phyloP scores from a whole-genome alignment of 2,113 vertebrate species.

The Copsychus sechellarum region DNA sequence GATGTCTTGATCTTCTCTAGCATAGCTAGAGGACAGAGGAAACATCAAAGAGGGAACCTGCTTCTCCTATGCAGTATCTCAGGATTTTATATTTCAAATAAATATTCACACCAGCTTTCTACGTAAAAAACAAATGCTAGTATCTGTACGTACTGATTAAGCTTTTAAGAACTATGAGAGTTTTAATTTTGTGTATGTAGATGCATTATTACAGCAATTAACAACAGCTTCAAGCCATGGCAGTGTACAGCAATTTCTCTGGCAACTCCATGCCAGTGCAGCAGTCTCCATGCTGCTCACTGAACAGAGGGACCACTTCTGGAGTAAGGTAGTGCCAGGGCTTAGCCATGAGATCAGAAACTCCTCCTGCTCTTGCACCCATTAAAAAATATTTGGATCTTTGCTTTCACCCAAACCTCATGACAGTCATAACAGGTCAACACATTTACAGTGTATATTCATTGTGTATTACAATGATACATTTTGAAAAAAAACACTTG shows the following conservation, averaged over 20 bases:
- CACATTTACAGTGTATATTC: neutral
- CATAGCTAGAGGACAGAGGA: neutral
- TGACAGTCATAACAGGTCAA: neutral
- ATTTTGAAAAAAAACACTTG: neutral
- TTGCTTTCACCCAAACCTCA: neutral
- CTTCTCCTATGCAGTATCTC: neutral
- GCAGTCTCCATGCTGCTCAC: neutral
- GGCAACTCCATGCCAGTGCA: neutral
- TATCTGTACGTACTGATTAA: neutral
- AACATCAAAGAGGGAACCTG: neutral
- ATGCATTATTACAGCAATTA: neutral
- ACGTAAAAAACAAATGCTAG: neutral
- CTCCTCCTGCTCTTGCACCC: neutral
- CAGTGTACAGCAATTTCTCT: neutral
- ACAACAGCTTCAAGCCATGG: neutral
- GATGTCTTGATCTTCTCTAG: neutral
- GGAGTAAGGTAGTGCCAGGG: neutral
- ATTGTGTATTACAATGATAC: neutral
- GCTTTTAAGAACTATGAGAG: neutral
- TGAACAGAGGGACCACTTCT: neutral
- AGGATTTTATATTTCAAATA: neutral
- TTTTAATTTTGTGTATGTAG: neutral
- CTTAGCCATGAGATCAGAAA: neutral
- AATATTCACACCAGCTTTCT: neutral
- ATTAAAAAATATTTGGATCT: neutral